These are phyloP conservation scores for Paragorgia papillata DNA, from an alignment of 92 coral and sea anemone genomes.

Conservation along the genomic window DNA sequence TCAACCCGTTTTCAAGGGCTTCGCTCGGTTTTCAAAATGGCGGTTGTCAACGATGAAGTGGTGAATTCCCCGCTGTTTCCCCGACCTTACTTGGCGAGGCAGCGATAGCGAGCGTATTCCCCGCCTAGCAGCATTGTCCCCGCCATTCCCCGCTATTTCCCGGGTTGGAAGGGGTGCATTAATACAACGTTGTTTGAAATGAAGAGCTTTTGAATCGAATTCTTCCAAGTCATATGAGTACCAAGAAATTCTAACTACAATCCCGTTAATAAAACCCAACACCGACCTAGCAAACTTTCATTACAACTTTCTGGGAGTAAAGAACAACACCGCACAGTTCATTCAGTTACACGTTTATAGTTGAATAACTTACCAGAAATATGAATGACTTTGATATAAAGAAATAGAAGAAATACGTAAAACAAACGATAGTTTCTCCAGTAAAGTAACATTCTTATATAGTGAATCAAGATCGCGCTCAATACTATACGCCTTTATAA, in stretches of 20 bases:
- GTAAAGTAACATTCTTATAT: slow-evolving; percentile 33
- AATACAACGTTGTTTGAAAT: slow-evolving; percentile 14
- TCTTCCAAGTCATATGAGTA: neutral
- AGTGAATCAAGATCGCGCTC: slow-evolving; percentile 14
- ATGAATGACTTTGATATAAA: slow-evolving; percentile 6
- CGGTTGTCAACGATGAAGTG: too few species aligned
- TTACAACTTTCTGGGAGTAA: neutral
- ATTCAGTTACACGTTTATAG: neutral
- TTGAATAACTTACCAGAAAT: slow-evolving; percentile 25
- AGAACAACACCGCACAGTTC: neutral
- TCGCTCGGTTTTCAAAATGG: too few species aligned
- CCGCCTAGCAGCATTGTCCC: too few species aligned
- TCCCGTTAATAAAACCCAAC: neutral
- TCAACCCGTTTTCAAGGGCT: too few species aligned
- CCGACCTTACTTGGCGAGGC: too few species aligned
- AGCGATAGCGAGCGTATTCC: too few species aligned
- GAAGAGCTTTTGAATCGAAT: too few species aligned
- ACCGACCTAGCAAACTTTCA: slow-evolving; percentile 3
- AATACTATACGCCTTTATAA: too few species aligned
- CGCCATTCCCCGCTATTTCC: too few species aligned
- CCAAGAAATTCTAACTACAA: neutral
- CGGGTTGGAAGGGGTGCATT: too few species aligned
- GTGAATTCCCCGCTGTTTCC: too few species aligned
- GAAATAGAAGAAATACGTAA: slow-evolving; percentile 6
- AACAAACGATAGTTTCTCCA: neutral